Conservation (phyloP, 2,797 vertebrate genomes). For the Distichodus sexfasciatus region DNA sequence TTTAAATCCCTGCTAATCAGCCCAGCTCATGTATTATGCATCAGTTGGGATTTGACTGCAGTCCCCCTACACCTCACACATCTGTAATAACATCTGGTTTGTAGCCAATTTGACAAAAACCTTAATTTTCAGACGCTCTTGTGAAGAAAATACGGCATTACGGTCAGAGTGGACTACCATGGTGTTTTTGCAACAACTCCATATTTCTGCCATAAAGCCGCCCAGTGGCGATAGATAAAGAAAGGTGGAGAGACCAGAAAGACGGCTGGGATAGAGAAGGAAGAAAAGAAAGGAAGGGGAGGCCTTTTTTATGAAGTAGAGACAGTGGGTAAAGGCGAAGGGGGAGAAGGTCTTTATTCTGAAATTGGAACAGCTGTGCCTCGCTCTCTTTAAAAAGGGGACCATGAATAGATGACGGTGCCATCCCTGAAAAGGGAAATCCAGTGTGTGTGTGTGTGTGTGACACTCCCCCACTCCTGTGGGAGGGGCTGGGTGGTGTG, state of each 20-base stretch:
- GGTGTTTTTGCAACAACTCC: too few species aligned
- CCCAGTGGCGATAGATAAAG: too few species aligned
- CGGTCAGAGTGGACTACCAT: too few species aligned
- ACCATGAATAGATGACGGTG: slow-evolving; percentile 63
- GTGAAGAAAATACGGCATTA: too few species aligned
- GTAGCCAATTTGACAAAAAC: slow-evolving; percentile 5
- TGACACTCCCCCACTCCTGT: too few species aligned
- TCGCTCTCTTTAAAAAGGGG: slow-evolving; percentile 49
- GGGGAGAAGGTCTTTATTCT: slow-evolving; percentile 79
- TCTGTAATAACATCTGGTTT: slow-evolving; percentile 43
- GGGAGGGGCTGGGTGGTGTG: background rate
- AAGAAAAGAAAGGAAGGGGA: slow-evolving; percentile 19
- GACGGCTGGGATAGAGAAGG: slow-evolving; percentile 4
- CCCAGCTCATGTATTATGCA: slow-evolving; percentile 11
- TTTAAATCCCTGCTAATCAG: slow-evolving; percentile 21
- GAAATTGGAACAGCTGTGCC: slow-evolving; percentile 81
- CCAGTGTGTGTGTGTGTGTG: too few species aligned
- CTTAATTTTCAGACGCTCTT: slow-evolving; percentile 18
- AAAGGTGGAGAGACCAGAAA: slow-evolving; percentile 52
- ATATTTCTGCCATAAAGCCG: too few species aligned
- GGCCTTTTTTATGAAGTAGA: slow-evolving; percentile 69
- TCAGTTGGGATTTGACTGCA: slow-evolving; percentile 23
- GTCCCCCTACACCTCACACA: slow-evolving; percentile 23
- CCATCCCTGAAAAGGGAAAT: background rate
- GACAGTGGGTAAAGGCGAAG: too few species aligned